Conservation (phyloP, 2,888 invertebrate genomes). For the Bombyx huttoni region DNA sequence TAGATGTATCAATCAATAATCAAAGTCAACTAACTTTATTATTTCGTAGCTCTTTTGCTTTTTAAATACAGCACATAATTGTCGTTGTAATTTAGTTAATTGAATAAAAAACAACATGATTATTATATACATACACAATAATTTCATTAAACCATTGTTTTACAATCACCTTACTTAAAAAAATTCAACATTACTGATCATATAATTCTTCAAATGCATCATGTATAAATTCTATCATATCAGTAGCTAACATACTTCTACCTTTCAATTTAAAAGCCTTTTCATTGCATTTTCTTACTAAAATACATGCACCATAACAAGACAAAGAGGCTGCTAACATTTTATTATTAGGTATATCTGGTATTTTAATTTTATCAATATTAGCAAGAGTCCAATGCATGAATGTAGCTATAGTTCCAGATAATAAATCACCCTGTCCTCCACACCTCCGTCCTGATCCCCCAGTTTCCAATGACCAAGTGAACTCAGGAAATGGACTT, state of each 20-base stretch:
- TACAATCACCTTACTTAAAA: too few relatives aligned
- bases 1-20: too few relatives aligned
- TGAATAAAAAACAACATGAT: too few relatives aligned
- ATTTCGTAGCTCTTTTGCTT: too few relatives aligned
- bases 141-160: too few relatives aligned
- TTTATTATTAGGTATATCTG: constrained; percentile 28
- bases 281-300: constrained; percentile 86
- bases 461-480: constrained; percentile 73
- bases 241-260: constrained; percentile 87
- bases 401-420: constrained; percentile 89
- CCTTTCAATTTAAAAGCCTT: constrained; percentile 84
- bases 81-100: too few relatives aligned
- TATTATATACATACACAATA: too few relatives aligned
- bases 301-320: constrained; percentile 84
- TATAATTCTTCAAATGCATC: constrained; percentile 75
- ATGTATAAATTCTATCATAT: constrained; percentile 90
- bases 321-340: constrained; percentile 77
- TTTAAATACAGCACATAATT: too few relatives aligned
- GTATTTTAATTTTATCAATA: constrained; percentile 23
- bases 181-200: constrained; percentile 22
- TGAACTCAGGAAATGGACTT: constrained; percentile 53
- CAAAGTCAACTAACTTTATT: too few relatives aligned
- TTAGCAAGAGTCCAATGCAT: constrained; percentile 80
- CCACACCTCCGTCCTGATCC: constrained; percentile 95
- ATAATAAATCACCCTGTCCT: constrained; percentile 96